Conservation (phyloP, 2,888 invertebrate genomes). For the Hirtodrosophila alboralis region DNA sequence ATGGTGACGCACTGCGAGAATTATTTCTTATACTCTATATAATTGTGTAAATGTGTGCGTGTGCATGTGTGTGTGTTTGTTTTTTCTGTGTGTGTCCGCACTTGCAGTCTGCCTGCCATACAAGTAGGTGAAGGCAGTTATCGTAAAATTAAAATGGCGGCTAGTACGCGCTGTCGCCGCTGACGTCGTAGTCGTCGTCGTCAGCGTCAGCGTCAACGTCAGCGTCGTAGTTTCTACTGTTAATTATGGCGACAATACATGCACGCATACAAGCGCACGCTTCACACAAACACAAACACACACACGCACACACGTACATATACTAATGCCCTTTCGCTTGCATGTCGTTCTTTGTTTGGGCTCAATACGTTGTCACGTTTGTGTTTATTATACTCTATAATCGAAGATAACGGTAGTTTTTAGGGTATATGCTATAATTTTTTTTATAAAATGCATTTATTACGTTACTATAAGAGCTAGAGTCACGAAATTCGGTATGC, state of each 20-base stretch:
- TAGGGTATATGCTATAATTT: no score
- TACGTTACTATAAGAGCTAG: no score
- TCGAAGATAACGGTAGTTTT: no score
- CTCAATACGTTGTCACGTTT: slow-evolving; percentile 6
- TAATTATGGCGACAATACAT: slow-evolving; percentile 77
- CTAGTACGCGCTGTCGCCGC: slow-evolving; percentile 72
- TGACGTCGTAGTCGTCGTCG: slow-evolving; percentile 33
- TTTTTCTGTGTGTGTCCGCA: slow-evolving; percentile 23
- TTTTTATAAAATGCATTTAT: no score
- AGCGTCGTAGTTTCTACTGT: slow-evolving; percentile 45
- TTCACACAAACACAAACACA: slow-evolving; percentile 30
- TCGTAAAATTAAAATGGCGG: slow-evolving; percentile 80
- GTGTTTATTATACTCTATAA: not conserved
- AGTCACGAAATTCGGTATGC: no score
- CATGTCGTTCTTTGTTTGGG: slow-evolving; percentile 32
- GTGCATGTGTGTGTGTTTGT: slow-evolving; percentile 19
- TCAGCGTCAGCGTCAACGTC: slow-evolving; percentile 33
- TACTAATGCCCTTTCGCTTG: slow-evolving; percentile 43
- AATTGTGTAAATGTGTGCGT: slow-evolving; percentile 1
- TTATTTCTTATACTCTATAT: slow-evolving; percentile 16
- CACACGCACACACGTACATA: slow-evolving; percentile 11
- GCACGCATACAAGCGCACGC: slow-evolving; percentile 53
- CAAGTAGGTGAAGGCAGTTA: slow-evolving; percentile 80
- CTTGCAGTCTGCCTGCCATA: slow-evolving; percentile 40
- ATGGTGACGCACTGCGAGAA: slow-evolving; percentile 53